These are phyloP conservation scores for Sebastes alutus DNA, from an alignment of 2,797 vertebrate genomes.

Conservation along the genomic window DNA sequence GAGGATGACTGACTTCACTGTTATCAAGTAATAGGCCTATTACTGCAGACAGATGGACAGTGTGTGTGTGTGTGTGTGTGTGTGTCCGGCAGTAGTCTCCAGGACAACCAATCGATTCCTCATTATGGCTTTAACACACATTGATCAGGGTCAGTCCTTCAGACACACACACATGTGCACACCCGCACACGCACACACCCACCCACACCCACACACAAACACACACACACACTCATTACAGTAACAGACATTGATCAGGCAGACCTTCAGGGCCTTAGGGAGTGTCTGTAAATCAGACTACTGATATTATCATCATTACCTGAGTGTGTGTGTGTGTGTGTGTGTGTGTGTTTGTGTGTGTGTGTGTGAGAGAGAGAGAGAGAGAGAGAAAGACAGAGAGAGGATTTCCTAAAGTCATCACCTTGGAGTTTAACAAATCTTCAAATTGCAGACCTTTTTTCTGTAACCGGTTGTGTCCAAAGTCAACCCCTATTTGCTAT, in stretches of 20 bases:
- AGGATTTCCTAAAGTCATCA: not conserved
- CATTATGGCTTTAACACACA: slow-evolving; percentile 78
- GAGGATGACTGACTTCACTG: slow-evolving; percentile 56
- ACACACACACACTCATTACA: slow-evolving; percentile 33
- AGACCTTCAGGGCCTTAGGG: slow-evolving; percentile 53
- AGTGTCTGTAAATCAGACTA: slow-evolving; percentile 60
- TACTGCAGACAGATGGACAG: slow-evolving; percentile 49
- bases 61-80: slow-evolving; percentile 20
- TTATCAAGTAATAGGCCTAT: slow-evolving; percentile 67
- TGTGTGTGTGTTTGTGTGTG: not conserved
- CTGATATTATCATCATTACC: slow-evolving; percentile 65
- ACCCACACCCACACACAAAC: not conserved
- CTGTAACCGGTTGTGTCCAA: not conserved
- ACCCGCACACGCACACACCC: not conserved
- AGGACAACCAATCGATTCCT: slow-evolving; percentile 74
- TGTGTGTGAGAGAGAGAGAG: not conserved
- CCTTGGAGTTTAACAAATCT: not conserved
- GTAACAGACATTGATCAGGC: slow-evolving; percentile 73
- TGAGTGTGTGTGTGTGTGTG: not conserved
- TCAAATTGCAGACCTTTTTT: not conserved
- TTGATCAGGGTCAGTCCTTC: slow-evolving; percentile 77
- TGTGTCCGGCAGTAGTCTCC: slow-evolving; percentile 40
- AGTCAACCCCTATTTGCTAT: not conserved
- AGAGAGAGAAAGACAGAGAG: not conserved
- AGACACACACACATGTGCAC: slow-evolving; percentile 7